phyloP scores from a whole-genome alignment of 2,113 vertebrate genomes.

The Gracilinanus agilis region DNA sequence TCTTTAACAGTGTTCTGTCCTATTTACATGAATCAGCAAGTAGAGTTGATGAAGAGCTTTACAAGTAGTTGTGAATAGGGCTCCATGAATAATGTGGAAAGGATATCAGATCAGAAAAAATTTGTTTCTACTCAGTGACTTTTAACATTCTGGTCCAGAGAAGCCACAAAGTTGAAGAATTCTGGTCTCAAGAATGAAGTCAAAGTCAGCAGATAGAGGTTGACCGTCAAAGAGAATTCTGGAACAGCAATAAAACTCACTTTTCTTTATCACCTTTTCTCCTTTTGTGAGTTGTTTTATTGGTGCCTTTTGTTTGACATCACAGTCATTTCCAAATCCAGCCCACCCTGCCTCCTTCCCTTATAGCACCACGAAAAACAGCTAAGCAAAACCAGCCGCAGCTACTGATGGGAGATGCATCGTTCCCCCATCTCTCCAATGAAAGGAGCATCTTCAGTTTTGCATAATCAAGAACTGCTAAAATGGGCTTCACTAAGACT shows the following conservation, averaged over 20 bases:
- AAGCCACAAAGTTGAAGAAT: constrained; percentile 21
- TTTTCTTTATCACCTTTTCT: background rate
- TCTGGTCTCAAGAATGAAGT: constrained; percentile 29
- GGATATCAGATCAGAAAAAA: background rate
- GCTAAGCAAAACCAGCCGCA: background rate
- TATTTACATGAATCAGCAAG: constrained; percentile 23
- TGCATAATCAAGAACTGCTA: background rate
- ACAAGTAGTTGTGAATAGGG: constrained; percentile 9
- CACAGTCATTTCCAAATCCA: background rate
- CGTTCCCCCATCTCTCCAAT: background rate
- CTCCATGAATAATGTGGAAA: constrained; percentile 32
- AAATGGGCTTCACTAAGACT: constrained; percentile 13
- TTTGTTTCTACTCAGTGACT: background rate
- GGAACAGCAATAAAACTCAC: background rate
- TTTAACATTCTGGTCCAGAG: constrained; percentile 33
- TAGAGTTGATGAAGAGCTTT: constrained; percentile 21
- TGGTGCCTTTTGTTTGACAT: background rate
- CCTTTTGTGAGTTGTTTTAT: background rate
- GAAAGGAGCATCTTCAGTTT: background rate
- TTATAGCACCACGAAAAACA: background rate
- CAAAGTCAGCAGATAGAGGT: background rate
- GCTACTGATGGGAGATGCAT: background rate
- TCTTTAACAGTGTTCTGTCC: constrained; percentile 26
- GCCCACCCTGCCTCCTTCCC: background rate
- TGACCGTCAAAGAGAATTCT: background rate